Evolutionary conservation across 2,888 invertebrate species (phyloP), one percentile per base, ranked within the genome.

Genomic region (Heliconius ethilla): DNA sequence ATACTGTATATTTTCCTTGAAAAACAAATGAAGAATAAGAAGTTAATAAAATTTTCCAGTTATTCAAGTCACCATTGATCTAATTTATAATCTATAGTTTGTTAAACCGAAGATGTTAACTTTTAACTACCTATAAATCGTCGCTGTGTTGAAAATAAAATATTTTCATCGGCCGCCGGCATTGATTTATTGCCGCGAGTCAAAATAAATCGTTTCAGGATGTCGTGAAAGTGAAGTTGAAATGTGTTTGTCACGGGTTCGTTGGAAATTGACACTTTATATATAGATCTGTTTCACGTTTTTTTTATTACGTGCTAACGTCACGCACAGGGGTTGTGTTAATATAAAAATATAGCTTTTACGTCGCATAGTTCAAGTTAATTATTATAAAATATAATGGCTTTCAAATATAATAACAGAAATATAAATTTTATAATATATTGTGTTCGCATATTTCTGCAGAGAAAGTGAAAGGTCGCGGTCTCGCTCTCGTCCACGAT

Each of bases 391-490:
- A 59, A n/a, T n/a, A 59, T n/a, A 59, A 59, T 59, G n/a, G 55
- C 55, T 63, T 70, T 37, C 25, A 6, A 59, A 10, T 18, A 40
- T 55, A 25, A 65, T 22, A 65, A 18, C 18, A 5, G 25, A n/a
- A 66, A 27, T 55, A 72, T 67, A 63, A 75, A 18, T 78, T 70
- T 55, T 33, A 63, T 62, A 73, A 45, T 75, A 74, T 29, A 73
- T 67, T 83, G 83, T 83, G 79, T 83, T 82, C 85, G 85, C 86
- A 87, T 86, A 87, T 85, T 87, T 88, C 84, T 85, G 80, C 80
- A 85, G 88, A 87, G 91, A 92, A 91, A 92, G 92, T 92, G 91
- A 92, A 89, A 91, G 92, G 91, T 91, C 89, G 89, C 78, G 83
- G 85, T 83, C 86, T 86, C 82, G 83, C 83, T 83, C 81, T 83